Evolutionary conservation across 92 coral and sea anemone genomes (phyloP).

Genomic region (Virgularia gustaviana): DNA sequence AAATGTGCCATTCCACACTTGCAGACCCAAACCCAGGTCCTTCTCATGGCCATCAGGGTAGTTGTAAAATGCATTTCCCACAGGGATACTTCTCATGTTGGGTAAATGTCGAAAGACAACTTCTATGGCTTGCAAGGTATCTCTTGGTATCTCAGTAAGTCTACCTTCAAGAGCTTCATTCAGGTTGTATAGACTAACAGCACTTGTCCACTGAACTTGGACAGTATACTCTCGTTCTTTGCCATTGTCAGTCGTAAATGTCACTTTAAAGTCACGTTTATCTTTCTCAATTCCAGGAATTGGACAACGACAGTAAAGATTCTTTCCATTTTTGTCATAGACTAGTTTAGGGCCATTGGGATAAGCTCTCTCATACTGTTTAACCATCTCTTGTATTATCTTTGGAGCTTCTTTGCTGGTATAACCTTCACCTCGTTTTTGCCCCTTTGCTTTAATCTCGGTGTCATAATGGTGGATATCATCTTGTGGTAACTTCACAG

Average conservation of each 20-base stretch:
- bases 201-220: constrained; percentile 67
- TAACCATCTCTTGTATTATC: constrained; percentile 51
- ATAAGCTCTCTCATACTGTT: constrained; percentile 27
- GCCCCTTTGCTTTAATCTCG: constrained; percentile 56
- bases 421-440: constrained; percentile 22
- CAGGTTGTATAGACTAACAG: constrained; percentile 48
- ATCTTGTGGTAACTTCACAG: constrained; percentile 42
- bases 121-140: constrained; percentile 43
- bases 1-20: constrained; percentile 50
- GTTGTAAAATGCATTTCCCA: constrained; percentile 38
- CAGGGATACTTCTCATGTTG: constrained; percentile 32
- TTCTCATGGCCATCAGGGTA: constrained; percentile 22
- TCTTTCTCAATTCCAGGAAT: constrained; percentile 57
- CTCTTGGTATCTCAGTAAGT: constrained; percentile 32
- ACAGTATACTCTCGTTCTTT: constrained; percentile 36
- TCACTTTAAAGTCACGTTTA: background rate
- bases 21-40: constrained; percentile 46
- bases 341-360: constrained; percentile 63
- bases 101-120: constrained; percentile 39
- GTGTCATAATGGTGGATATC: constrained; percentile 73
- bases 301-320: constrained; percentile 59
- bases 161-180: constrained; percentile 31
- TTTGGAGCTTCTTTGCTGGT: constrained; percentile 16
- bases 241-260: constrained; percentile 24
- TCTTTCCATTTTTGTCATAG: constrained; percentile 71